These are phyloP conservation scores for Drosophila robusta DNA, from an alignment of 2,888 invertebrate species.

Conservation along the genomic window DNA sequence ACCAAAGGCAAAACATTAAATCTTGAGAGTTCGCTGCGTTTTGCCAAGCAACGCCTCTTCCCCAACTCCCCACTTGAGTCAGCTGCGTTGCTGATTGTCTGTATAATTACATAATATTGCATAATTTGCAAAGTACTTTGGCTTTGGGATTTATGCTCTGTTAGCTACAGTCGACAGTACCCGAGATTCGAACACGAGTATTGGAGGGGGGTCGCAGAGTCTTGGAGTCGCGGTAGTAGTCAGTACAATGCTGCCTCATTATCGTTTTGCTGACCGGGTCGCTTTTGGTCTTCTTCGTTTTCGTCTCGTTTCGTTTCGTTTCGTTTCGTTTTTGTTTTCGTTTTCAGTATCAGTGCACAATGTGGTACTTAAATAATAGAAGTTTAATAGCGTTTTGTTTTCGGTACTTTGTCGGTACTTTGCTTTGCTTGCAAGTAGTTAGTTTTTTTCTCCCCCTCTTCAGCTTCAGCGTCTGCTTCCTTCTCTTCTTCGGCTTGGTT, in stretches of 20 bases:
- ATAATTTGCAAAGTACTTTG: constrained; percentile 79
- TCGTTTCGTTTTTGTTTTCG: constrained; percentile 49
- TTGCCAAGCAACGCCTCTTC: neutral
- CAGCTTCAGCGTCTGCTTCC: neutral
- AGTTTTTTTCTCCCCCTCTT: constrained; percentile 24
- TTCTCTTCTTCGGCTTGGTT: constrained; percentile 16
- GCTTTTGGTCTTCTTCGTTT: constrained; percentile 49
- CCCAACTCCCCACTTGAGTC: constrained; percentile 4
- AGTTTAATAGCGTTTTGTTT: constrained; percentile 80
- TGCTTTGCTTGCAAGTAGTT: constrained; percentile 71
- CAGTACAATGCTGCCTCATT: constrained; percentile 68
- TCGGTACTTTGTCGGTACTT: constrained; percentile 62
- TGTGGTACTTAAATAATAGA: constrained; percentile 82
- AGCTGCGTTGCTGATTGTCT: constrained; percentile 64
- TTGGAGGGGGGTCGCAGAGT: constrained; percentile 11
- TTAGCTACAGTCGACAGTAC: constrained; percentile 64
- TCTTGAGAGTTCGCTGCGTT: constrained; percentile 26
- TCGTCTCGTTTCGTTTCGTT: constrained; percentile 29
- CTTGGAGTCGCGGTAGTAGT: constrained; percentile 1
- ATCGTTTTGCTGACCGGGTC: constrained; percentile 70
- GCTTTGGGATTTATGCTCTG: constrained; percentile 83
- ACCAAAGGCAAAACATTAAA: constrained; percentile 38
- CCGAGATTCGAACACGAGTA: constrained; percentile 25
- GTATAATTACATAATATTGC: constrained; percentile 81
- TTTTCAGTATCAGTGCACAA: constrained; percentile 82